Evolutionary conservation across 2,888 invertebrate genomes (phyloP), one percentile per base, ranked within the genome.

Genomic region (Incurvaria masculella): DNA sequence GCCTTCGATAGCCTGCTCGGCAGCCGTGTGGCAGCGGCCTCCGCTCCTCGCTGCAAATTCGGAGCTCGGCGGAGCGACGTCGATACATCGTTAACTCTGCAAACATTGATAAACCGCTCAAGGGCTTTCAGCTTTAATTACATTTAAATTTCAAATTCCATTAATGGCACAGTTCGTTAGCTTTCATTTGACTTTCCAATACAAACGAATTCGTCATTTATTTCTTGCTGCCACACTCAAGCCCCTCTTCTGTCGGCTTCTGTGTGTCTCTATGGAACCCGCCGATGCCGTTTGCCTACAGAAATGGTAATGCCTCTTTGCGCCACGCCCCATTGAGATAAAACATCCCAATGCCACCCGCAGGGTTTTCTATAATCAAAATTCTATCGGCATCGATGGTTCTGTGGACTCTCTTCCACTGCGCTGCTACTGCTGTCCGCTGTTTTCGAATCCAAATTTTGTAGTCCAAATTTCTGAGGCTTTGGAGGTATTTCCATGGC

Each of bases 121-220:
- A 41, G 41, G 41, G 41, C 41, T 21, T 33, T 33, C 41, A 18
- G 41, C 21, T 41, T 41, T 41, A 41, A 41, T 41, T 41, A 41
- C 41, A 41, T 41, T 41, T 41, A 41, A 41, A 41, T 41, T 41
- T 41, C 41, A 41, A 41, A 41, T 41, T 41, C 14, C 41, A 17
- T 41, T 41, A 41, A 41, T 41, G 41, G 41, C 41, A 41, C 41
- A 41, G 41, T 41, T 41, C 41, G 41, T 41, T 41, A 41, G 17
- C 41, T 41, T 41, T 41, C 41, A 14, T 41, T 21, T 41, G 41
- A 41, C 41, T 41, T 41, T 41, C 41, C 41, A 21, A 41, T 41
- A 33, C 33, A 33, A 33, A 33, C 33, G 14, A 33, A 33, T n/a
- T 33, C 33, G 33, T 33, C 33, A 33, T 33, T 33, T 33, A 33